A percentile compares a stretch with the other conserved stretches of the same genome.
Evolutionary conservation across 2,888 invertebrate species (phyloP).

Genomic region (Lacanobia wlatinum): DNA sequence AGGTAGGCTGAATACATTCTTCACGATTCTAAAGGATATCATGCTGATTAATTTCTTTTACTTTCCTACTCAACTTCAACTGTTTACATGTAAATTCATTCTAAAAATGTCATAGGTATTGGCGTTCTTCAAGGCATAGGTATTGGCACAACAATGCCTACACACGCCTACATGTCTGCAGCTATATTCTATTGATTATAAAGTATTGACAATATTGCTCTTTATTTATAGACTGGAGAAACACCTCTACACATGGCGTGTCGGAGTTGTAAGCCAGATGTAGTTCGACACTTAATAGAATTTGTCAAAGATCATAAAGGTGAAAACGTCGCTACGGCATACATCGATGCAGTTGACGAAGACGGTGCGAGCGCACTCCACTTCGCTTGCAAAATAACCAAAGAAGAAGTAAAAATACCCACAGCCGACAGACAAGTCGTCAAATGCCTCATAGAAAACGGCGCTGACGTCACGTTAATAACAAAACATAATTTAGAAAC

Average conservation of each 20-base stretch:
- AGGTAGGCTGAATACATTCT: constrained; percentile 89
- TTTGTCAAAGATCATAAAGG: constrained; percentile 95
- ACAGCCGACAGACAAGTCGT: constrained; percentile 96
- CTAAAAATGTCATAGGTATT: background rate
- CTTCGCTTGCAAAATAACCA: constrained; percentile 97
- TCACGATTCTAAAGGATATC: background rate
- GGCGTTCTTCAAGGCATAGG: background rate
- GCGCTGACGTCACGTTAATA: constrained; percentile 96
- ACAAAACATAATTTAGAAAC: constrained; percentile 97
- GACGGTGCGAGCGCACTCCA: constrained; percentile 98
- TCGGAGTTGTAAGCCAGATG: constrained; percentile 95
- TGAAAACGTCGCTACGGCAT: constrained; percentile 94
- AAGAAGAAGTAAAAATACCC: constrained; percentile 94
- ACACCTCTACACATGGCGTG: constrained; percentile 99
- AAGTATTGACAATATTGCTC: background rate
- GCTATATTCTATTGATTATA: background rate
- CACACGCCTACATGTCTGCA: background rate
- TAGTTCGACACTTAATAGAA: constrained; percentile 96
- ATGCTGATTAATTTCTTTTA: background rate
- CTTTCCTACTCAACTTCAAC: background rate
- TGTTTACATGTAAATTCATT: background rate
- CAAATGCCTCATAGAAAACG: constrained; percentile 96
- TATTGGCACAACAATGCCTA: background rate
- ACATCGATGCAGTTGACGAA: constrained; percentile 96
- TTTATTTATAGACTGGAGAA: constrained; percentile 94